These are phyloP conservation scores for Microtus pennsylvanicus DNA, from an alignment of 2,113 vertebrate genomes.

Conservation along the genomic window DNA sequence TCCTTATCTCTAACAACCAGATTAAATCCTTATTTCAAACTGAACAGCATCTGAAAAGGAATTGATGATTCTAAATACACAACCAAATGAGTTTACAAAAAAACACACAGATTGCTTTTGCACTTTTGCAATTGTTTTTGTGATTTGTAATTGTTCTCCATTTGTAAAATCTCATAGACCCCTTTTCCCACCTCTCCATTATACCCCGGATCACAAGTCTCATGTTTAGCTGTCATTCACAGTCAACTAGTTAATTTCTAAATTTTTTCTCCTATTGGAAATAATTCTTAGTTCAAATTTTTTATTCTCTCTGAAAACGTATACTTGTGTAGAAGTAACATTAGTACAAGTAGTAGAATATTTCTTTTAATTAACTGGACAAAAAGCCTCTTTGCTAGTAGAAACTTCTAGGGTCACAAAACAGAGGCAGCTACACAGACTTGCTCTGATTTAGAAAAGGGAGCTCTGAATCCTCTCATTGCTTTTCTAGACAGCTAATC, in stretches of 20 bases:
- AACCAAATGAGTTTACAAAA: neutral
- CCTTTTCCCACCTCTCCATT: neutral
- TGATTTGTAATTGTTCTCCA: neutral
- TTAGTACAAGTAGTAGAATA: neutral
- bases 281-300: neutral
- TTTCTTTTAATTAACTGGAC: neutral
- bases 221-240: neutral
- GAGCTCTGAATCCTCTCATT: neutral
- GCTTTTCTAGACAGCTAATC: slow-evolving; percentile 26
- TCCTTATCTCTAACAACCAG: neutral
- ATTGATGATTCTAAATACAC: neutral
- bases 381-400: neutral
- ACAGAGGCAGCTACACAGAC: neutral
- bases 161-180: neutral
- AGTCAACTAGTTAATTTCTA: neutral
- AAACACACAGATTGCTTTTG: neutral
- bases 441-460: neutral
- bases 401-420: neutral
- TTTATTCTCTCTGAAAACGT: neutral
- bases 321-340: slow-evolving; percentile 1
- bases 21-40: neutral
- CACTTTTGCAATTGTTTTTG: neutral
- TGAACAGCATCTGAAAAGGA: neutral
- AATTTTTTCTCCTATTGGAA: neutral
- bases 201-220: neutral